Evolutionary conservation across 2,797 vertebrate genomes (phyloP).

Genomic region (Enteromius treurensis): DNA sequence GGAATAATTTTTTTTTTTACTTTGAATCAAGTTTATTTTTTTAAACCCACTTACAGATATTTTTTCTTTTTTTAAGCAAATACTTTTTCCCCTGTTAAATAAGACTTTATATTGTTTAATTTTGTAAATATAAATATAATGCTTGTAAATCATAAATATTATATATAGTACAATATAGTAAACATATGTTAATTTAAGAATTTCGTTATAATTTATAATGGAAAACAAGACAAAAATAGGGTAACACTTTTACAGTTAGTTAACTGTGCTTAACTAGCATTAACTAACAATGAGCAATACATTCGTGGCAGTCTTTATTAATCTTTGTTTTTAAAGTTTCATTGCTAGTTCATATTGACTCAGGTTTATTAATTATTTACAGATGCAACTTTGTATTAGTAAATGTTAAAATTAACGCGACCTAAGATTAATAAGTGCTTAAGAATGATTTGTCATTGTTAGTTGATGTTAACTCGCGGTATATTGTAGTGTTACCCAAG

Average conservation of each 20-base stretch:
- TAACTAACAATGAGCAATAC: not conserved
- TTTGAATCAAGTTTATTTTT: not conserved
- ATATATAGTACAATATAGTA: not conserved
- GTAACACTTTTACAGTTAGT: not conserved
- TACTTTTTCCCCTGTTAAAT: not conserved
- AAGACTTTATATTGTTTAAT: not conserved
- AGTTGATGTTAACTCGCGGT: not conserved
- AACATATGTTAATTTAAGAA: not conserved
- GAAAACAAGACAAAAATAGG: not conserved
- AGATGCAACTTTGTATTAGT: not conserved
- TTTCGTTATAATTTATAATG: not conserved
- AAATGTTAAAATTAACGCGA: not conserved
- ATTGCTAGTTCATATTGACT: not conserved
- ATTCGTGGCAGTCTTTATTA: not conserved
- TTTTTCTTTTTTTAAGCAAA: not conserved
- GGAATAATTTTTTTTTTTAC: not conserved
- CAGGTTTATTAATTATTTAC: not conserved
- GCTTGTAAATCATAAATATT: too few relatives aligned
- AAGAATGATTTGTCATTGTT: not conserved
- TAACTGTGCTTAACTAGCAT: not conserved
- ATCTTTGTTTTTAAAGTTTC: not conserved
- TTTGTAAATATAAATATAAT: not conserved
- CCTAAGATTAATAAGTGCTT: not conserved
- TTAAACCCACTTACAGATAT: not conserved
- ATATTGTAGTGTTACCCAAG: not conserved